Base-by-base conservation (phyloP, 2,113 vertebrate genomes). In the Scomber scombrus region DNA sequence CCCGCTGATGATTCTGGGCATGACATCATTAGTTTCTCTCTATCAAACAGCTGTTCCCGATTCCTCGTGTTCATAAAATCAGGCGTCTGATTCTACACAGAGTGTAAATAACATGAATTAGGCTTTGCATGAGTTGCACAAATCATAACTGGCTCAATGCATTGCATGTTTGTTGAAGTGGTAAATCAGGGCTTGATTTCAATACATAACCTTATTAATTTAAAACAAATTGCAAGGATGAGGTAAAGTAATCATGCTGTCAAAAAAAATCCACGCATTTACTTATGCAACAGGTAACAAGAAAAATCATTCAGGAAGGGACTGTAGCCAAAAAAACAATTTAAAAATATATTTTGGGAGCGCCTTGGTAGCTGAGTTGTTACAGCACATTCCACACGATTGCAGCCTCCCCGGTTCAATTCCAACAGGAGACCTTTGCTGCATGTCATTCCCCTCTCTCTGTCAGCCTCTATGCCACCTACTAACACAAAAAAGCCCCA, bases 1-100 rank as follows among this genome's bases (percentile, higher is more conserved):
- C 90, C 84, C 31, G 71, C 89, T 89, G 88, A 85, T 81, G 72
- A 62, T 89, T 89, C 87, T 81, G 88, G 84, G 74, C 85, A 89
- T 92, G 93, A 93, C 90, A 91, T 91, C 88, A 93, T 94, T 94
- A 93, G 90, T 88, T 85, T 89, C 70, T 81, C 82, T 92, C 82
- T 72, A 88, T 87, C 86, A 83, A 87, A 87, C 92, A 92, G 92
- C 87, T 91, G 92, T 85, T 92, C 71, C 56, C 61, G 62, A 73
- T 85, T 91, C 82, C 65, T 34, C 68, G 68, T 84, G 77, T 85
- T 87, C 78, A 72, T 45, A 55, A 82, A 84, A 82, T 56, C 4
- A 56, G 75, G 57, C 51, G 11, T 78, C 78, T 71, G 71, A 86
- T 83, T 89, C 78, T 46, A 23, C 81, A 65, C 29, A 23, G 51